Percentiles rank a stretch among this genome's conserved stretches.
phyloP scores from a whole-genome alignment of 2,888 invertebrate species.

The Graphium colonna region DNA sequence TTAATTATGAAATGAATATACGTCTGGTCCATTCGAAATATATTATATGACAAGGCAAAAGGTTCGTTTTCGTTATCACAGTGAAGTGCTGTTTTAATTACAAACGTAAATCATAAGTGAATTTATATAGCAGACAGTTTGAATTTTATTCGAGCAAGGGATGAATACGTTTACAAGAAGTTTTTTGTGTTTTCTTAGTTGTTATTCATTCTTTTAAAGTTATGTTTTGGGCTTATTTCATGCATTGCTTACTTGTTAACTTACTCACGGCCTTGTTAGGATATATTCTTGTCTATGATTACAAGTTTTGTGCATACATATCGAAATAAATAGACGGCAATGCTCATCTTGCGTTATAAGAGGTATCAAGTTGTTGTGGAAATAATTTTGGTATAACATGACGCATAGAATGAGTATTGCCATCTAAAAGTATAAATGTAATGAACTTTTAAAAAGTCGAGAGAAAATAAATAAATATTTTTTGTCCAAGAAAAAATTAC shows the following conservation, averaged over 20 bases:
- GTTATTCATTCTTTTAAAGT: too few relatives aligned
- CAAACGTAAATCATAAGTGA: slow-evolving; percentile 7
- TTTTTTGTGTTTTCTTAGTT: too few relatives aligned
- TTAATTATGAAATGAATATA: too few relatives aligned
- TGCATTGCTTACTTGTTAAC: too few relatives aligned
- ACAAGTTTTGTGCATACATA: background rate
- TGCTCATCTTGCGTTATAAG: background rate
- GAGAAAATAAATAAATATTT: background rate
- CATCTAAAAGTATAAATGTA: background rate
- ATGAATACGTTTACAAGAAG: too few relatives aligned
- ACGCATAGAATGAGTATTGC: background rate
- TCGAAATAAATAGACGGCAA: background rate
- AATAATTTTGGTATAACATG: too few relatives aligned
- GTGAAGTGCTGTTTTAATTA: slow-evolving; percentile 38
- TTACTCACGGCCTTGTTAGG: too few relatives aligned
- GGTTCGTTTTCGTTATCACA: slow-evolving; percentile 44
- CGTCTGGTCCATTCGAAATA: background rate
- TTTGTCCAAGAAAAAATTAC: too few relatives aligned
- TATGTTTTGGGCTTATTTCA: too few relatives aligned
- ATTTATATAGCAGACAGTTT: background rate
- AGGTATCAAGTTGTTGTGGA: background rate
- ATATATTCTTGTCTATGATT: background rate
- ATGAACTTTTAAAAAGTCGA: background rate
- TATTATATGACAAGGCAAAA: slow-evolving; percentile 17
- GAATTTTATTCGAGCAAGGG: background rate